These are phyloP conservation scores for Pelosia muscerda DNA, from an alignment of 2,888 invertebrate species.

Conservation along the genomic window DNA sequence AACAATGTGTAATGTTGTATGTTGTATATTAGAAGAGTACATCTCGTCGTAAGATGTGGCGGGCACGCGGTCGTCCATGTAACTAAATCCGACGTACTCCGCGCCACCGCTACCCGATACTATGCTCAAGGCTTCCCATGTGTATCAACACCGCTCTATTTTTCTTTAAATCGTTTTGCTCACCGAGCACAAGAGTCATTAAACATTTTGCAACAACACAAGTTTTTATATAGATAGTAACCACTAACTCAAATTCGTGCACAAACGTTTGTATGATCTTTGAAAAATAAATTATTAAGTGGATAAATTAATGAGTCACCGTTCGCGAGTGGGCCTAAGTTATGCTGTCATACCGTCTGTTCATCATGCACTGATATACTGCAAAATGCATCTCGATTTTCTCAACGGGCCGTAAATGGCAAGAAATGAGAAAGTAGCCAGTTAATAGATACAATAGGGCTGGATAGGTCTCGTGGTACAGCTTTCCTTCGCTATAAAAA, in stretches of 20 bases:
- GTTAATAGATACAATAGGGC: conserved; percentile 86
- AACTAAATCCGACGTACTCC: conserved; percentile 68
- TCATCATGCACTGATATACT: conserved; percentile 67
- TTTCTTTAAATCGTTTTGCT: conserved; percentile 65
- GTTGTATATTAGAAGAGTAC: conserved; percentile 48
- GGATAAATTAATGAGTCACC: conserved; percentile 48
- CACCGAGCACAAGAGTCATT: conserved; percentile 47
- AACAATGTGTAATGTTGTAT: conserved; percentile 41
- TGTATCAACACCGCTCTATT: conserved; percentile 74
- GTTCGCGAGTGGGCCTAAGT: conserved; percentile 53
- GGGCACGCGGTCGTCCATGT: conserved; percentile 71
- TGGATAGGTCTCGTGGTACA: conserved; percentile 75
- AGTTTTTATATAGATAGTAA: conserved; percentile 24
- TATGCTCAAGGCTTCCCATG: conserved; percentile 80
- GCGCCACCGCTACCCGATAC: conserved; percentile 68
- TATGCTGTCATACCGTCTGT: conserved; percentile 66
- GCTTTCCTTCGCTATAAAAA: conserved; percentile 82
- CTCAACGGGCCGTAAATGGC: conserved; percentile 82
- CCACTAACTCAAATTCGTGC: conserved; percentile 27
- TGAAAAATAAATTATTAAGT: conserved; percentile 38
- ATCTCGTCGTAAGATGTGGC: conserved; percentile 65
- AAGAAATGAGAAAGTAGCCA: conserved; percentile 84
- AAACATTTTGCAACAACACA: conserved; percentile 41
- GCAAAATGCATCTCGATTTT: conserved; percentile 80
- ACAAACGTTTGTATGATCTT: conserved; percentile 20